A percentile compares a stretch with the other conserved stretches of the same genome.
These are phyloP conservation scores for Craterocephalus amniculus DNA, from an alignment of 2,797 vertebrate species.

Conservation along the genomic window DNA sequence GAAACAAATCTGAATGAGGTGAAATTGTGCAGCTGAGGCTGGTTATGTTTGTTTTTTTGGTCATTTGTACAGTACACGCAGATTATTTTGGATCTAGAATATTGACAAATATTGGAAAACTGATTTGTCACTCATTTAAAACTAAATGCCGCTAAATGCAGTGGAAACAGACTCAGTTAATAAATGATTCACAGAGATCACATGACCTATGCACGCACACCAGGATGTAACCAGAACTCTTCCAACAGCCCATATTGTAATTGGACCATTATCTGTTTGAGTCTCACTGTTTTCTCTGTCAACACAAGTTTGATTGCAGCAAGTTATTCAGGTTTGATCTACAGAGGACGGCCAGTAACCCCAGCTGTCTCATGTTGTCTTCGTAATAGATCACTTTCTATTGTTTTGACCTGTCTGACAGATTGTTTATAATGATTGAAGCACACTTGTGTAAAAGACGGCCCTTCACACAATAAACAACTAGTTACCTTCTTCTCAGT, in stretches of 20 bases:
- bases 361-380: not conserved
- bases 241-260: not conserved
- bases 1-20: constrained; percentile 15
- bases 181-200: not conserved
- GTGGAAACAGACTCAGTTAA: not conserved
- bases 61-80: not conserved
- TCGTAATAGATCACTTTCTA: not conserved
- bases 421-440: not conserved
- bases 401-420: not conserved
- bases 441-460: not conserved
- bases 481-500: constrained; percentile 80
- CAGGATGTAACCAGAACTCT: not conserved
- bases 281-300: not conserved
- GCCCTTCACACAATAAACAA: not conserved
- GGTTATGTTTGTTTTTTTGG: not conserved
- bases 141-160: not conserved
- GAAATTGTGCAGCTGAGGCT: not conserved
- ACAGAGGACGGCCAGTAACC: not conserved
- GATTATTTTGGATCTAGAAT: not conserved
- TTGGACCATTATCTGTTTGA: not conserved
- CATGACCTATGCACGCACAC: not conserved
- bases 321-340: no score
- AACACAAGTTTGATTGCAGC: not conserved
- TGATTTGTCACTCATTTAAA: not conserved
- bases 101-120: not conserved